phyloP scores from a whole-genome alignment of 2,888 invertebrate species.

The Oxystoma pomonae region DNA sequence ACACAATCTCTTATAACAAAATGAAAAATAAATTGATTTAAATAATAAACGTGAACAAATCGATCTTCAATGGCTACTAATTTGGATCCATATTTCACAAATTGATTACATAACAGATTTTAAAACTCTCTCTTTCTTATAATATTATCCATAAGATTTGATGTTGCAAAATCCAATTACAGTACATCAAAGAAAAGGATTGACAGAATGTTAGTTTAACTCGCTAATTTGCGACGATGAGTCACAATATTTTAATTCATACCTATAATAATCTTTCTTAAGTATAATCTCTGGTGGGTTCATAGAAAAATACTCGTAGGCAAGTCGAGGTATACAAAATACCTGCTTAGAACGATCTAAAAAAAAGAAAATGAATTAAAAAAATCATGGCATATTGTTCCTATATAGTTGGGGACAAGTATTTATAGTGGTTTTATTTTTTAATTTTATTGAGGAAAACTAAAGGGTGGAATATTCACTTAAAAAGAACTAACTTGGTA shows the following conservation, averaged over 20 bases:
- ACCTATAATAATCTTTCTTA: no score
- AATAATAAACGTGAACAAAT: background rate
- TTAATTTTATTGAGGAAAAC: no score
- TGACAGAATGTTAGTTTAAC: background rate
- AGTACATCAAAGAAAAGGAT: background rate
- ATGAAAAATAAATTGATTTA: background rate
- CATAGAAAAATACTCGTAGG: conserved; percentile 18
- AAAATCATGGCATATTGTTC: conserved; percentile 15
- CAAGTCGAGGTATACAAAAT: conserved; percentile 18
- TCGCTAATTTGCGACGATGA: conserved; percentile 20
- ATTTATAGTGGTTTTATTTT: no score
- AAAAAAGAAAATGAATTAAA: conserved; percentile 9
- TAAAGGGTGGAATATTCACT: no score
- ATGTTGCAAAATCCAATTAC: background rate
- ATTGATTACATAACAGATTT: background rate
- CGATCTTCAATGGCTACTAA: background rate
- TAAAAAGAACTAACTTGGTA: no score
- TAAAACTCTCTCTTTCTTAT: background rate
- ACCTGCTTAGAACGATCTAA: background rate
- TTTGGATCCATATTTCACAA: background rate
- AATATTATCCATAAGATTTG: background rate
- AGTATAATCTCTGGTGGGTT: conserved; percentile 14
- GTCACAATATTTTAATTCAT: conserved; percentile 19
- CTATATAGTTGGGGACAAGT: conserved; percentile 18
- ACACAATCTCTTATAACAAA: no score